Evolutionary conservation across 2,113 vertebrate species (phyloP), one percentile per base, ranked within the genome.

Genomic region (Tinamus guttatus): DNA sequence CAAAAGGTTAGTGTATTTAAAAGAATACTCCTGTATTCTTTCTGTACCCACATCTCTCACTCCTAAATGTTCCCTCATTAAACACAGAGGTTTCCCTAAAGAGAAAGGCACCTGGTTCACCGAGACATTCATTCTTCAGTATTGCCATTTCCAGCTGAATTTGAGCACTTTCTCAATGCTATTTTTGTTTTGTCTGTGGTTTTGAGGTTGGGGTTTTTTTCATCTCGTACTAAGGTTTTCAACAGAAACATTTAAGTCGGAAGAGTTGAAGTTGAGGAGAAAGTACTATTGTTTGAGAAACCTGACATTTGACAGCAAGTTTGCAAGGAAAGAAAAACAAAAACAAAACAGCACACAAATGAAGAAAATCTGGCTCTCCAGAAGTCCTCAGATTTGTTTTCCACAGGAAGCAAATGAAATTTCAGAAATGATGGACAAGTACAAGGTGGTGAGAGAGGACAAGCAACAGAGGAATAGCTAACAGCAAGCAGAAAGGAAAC

Each of bases 191-290:
- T 70, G 21, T 56, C 47, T 81, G 93, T 17, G 83, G 92, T 90
- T 93, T 88, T 76, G 32, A 25, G 60, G 36, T 47, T 86, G 51
- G 90, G 83, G 75, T 15, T 90, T 96, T 90, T 96, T 36, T 65
- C 20, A 58, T 58, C 54, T 58, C 30, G 17, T 32, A 58, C 54
- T 32, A 58, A 58, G 54, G 16, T 58, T 58, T 75, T 81, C 73
- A 80, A 64, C 18, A 78, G 45, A 90, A 86, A 62, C 18, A 43
- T 2, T 32, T 8, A 30, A 56, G 24, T 25, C 51, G 38, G 47
- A 78, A 84, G 17, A 92, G 69, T 12, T 79, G 59, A 78, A 20
- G 45, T 0, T 51, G 60, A 62, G 59, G 54, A 16, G 54, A 58
- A 64, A 30, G 8, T 0, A 13, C 8, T 4, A 9, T 7, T 47